These are phyloP conservation scores for Addax nasomaculatus DNA, from an alignment of 2,113 vertebrate genomes.

Conservation along the genomic window DNA sequence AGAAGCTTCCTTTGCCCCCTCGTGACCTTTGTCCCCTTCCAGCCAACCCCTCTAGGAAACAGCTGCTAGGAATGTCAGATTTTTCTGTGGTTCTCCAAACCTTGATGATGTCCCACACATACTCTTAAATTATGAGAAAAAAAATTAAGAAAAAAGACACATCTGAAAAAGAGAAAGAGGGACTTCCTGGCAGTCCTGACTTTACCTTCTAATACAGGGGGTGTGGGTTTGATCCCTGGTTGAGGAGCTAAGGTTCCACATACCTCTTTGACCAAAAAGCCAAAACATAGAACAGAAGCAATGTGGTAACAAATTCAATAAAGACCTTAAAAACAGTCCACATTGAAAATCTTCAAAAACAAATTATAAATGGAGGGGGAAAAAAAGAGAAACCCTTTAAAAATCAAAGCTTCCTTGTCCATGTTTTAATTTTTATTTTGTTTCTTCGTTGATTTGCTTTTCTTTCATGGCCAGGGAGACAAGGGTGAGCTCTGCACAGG, in stretches of 20 bases:
- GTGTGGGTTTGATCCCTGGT: background rate
- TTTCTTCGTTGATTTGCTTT: background rate
- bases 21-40: accelerated
- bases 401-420: accelerated
- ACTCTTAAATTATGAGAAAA: background rate
- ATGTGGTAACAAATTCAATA: background rate
- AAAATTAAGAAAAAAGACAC: background rate
- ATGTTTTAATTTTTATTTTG: background rate
- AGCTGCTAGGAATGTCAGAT: background rate
- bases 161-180: background rate
- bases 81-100: background rate
- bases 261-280: background rate
- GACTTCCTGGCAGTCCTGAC: background rate
- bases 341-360: background rate
- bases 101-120: background rate
- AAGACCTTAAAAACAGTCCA: background rate
- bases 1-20: background rate
- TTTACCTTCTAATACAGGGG: background rate
- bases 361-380: background rate
- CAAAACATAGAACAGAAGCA: background rate
- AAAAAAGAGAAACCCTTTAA: background rate
- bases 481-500: background rate
- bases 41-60: background rate
- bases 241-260: background rate
- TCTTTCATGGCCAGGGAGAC: background rate